Conservation (phyloP, 2,113 vertebrate species). For the Saguinus midas region DNA sequence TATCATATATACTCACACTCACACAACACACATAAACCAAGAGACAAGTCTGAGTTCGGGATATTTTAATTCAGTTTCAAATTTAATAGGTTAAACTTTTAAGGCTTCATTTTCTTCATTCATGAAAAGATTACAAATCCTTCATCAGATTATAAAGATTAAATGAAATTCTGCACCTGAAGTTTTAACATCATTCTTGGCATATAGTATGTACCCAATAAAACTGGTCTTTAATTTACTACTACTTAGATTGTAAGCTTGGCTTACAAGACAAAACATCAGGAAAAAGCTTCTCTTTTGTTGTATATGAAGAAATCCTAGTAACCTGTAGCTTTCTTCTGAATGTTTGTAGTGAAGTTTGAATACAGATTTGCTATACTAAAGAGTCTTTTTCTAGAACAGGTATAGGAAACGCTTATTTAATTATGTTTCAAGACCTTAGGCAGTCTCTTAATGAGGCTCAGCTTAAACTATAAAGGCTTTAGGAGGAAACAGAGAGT, state of each 20-base stretch:
- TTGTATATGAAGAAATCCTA: not conserved
- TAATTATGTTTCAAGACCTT: not conserved
- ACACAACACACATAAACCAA: not conserved
- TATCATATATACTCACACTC: no score
- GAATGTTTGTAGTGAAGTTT: not conserved
- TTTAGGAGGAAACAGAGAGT: not conserved
- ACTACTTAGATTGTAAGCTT: not conserved
- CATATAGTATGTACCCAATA: not conserved
- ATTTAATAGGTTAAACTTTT: not conserved
- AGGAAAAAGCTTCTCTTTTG: not conserved
- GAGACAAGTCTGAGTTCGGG: not conserved
- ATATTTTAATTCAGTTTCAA: not conserved
- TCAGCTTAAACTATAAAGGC: not conserved
- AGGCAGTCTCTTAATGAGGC: not conserved
- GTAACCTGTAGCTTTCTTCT: not conserved
- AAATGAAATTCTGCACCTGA: not conserved
- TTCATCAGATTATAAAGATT: not conserved
- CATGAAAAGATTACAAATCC: not conserved
- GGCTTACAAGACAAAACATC: not conserved
- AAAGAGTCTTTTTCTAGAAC: not conserved
- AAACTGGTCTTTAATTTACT: slow-evolving; percentile 42
- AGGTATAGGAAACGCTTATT: not conserved
- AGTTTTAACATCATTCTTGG: not conserved
- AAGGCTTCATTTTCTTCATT: not conserved
- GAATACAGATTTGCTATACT: not conserved